Conservation (phyloP, 2,797 vertebrate genomes). For the Thalassophryne amazonica region DNA sequence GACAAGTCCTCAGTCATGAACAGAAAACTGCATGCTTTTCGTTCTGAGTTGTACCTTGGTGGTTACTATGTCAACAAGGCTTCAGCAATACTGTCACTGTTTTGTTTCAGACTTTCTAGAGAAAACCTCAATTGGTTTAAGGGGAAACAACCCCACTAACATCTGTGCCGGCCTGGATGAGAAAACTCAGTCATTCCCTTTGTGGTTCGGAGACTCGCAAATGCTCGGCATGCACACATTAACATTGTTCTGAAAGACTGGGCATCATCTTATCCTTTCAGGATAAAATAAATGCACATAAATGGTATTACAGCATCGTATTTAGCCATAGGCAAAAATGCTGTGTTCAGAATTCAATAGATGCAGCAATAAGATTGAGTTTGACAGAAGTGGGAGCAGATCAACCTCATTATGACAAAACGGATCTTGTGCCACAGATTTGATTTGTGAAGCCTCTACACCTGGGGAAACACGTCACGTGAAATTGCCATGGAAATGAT, state of each 20-base stretch:
- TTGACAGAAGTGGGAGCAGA: conserved; percentile 4
- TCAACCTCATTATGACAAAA: conserved; percentile 69
- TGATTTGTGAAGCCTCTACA: conserved; percentile 36
- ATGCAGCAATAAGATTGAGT: not conserved
- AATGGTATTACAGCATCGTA: not conserved
- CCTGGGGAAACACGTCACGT: conserved; percentile 53
- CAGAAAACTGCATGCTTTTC: conserved; percentile 10
- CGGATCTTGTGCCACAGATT: conserved; percentile 49
- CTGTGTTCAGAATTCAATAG: not conserved
- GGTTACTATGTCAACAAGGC: conserved; percentile 48
- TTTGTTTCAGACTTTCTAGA: conserved; percentile 59
- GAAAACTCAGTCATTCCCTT: conserved; percentile 66
- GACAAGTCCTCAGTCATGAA: not conserved
- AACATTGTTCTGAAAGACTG: conserved; percentile 11
- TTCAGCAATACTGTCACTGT: conserved; percentile 36
- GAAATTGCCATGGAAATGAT: conserved; percentile 49
- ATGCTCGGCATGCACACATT: conserved; percentile 34
- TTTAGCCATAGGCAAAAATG: not conserved
- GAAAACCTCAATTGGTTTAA: conserved; percentile 64
- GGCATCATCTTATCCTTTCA: conserved; percentile 8
- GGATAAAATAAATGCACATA: conserved; percentile 1
- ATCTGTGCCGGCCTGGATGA: conserved; percentile 73
- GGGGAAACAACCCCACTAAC: conserved; percentile 62
- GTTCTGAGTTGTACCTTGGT: conserved; percentile 21
- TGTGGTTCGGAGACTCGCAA: conserved; percentile 49